These are phyloP conservation scores for Ectemnius cavifrons DNA, from an alignment of 2,888 invertebrate genomes.

Conservation along the genomic window DNA sequence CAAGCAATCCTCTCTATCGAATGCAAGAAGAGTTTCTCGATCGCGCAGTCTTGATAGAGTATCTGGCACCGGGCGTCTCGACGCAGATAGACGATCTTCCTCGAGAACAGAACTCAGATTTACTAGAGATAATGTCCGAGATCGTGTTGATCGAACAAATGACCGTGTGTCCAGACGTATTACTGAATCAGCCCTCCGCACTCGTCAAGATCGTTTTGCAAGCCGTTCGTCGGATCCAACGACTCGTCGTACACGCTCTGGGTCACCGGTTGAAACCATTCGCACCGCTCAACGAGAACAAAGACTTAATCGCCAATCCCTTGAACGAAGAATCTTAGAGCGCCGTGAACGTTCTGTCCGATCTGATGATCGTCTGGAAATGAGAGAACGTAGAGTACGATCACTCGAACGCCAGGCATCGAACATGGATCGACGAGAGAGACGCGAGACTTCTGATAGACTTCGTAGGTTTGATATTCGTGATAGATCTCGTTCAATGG, in stretches of 20 bases:
- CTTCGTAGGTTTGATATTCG: constrained; percentile 8
- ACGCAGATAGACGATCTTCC: constrained; percentile 12
- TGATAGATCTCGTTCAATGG: constrained; percentile 18
- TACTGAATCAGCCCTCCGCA: constrained; percentile 19
- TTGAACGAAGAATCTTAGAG: constrained; percentile 32
- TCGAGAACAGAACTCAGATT: neutral
- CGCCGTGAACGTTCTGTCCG: constrained; percentile 7
- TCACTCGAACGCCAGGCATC: neutral
- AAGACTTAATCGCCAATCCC: constrained; percentile 12
- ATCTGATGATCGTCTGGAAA: constrained; percentile 13
- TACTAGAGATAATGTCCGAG: constrained; percentile 1
- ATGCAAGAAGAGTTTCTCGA: constrained; percentile 22
- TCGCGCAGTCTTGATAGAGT: constrained; percentile 35
- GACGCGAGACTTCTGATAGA: constrained; percentile 15
- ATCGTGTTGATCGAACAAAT: neutral
- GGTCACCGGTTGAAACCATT: constrained; percentile 6
- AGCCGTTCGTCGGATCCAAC: constrained; percentile 22
- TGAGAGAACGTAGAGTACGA: constrained; percentile 24
- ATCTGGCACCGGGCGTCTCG: constrained; percentile 8
- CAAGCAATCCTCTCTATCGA: neutral
- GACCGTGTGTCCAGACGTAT: constrained; percentile 1
- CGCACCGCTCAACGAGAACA: constrained; percentile 23
- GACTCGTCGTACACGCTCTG: constrained; percentile 27
- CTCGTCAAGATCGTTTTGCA: constrained; percentile 9
- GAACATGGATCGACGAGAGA: neutral